Evolutionary conservation across 2,113 vertebrate genomes (phyloP).

Genomic region (Lathamus discolor): DNA sequence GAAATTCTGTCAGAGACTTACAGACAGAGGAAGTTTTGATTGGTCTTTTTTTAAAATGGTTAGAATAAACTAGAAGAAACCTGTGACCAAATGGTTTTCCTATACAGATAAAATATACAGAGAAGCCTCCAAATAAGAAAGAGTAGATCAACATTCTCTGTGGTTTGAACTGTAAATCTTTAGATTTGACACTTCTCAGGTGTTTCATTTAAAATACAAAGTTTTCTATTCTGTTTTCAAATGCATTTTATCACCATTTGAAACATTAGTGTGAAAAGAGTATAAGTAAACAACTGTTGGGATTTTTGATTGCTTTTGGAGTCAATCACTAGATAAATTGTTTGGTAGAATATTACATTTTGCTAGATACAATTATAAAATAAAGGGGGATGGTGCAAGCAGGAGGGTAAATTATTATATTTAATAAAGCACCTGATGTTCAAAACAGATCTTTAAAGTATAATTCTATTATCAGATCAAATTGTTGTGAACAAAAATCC

Average conservation of each 20-base stretch:
- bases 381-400: not conserved
- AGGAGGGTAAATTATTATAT: not conserved
- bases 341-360: not conserved
- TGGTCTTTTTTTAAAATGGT: not conserved
- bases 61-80: not conserved
- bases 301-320: not conserved
- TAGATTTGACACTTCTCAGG: not conserved
- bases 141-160: not conserved
- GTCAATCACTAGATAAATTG: not conserved
- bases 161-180: not conserved
- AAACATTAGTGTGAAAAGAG: not conserved
- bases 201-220: not conserved
- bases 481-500: not conserved
- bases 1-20: not conserved
- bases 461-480: not conserved
- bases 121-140: not conserved
- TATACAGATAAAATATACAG: not conserved
- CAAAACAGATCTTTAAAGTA: not conserved
- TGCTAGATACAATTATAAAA: not conserved
- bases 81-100: not conserved
- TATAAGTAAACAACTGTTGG: not conserved
- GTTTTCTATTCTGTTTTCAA: not conserved
- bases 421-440: not conserved
- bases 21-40: not conserved
- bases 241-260: not conserved